Percentiles rank a stretch among this genome's conserved stretches.
phyloP scores from a whole-genome alignment of 2,113 vertebrate species.

The Mystacornis crossleyi region DNA sequence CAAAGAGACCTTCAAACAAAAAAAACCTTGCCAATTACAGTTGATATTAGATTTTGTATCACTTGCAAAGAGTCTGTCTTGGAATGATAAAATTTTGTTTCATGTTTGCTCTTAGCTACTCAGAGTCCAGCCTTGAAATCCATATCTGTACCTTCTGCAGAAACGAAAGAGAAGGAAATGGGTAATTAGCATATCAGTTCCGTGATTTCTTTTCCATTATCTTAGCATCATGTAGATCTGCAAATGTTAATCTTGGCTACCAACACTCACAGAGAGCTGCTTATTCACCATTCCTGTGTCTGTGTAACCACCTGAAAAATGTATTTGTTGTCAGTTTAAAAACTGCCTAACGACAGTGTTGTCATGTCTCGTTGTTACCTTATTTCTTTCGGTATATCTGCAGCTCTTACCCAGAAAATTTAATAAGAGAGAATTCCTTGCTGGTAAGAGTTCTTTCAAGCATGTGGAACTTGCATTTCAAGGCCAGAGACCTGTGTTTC shows the following conservation, averaged over 20 bases:
- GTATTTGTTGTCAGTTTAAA: not conserved
- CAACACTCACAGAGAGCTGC: not conserved
- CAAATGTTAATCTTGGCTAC: not conserved
- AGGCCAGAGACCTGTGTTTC: not conserved
- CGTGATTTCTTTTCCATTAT: not conserved
- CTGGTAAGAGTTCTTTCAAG: not conserved
- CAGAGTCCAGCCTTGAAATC: conserved; percentile 3
- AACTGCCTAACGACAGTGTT: not conserved
- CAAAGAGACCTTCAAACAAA: not conserved
- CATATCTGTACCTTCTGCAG: not conserved
- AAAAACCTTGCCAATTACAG: not conserved
- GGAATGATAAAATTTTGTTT: not conserved
- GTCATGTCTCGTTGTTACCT: fast-evolving
- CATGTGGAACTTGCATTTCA: not conserved
- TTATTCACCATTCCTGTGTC: not conserved
- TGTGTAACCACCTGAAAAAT: not conserved
- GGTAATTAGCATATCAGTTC: conserved; percentile 25
- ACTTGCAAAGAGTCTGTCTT: not conserved
- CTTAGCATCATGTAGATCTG: not conserved
- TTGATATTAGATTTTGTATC: not conserved
- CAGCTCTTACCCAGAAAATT: not conserved
- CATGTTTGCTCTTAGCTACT: conserved; percentile 37
- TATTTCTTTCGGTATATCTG: not conserved
- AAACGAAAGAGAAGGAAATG: not conserved
- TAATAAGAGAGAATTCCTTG: not conserved